phyloP scores from a whole-genome alignment of 2,113 vertebrate genomes.

The Epinephelus moara region DNA sequence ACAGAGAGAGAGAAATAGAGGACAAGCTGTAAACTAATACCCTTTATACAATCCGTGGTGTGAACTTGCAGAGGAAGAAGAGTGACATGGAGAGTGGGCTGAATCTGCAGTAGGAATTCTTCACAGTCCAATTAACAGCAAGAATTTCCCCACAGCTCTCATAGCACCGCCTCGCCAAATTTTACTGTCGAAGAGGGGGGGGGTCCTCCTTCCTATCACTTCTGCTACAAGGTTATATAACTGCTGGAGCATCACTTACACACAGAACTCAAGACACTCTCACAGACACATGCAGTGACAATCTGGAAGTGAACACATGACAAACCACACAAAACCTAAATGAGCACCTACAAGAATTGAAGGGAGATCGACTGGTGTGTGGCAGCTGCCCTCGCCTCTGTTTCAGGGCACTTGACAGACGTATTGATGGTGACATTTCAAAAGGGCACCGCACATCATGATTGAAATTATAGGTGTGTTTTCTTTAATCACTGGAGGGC shows the following conservation, averaged over 20 bases:
- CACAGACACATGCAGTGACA: conserved; percentile 16
- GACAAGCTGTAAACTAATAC: conserved; percentile 19
- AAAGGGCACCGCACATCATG: conserved; percentile 58
- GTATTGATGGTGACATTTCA: conserved; percentile 66
- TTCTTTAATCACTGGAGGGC: conserved; percentile 40
- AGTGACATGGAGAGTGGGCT: conserved; percentile 29
- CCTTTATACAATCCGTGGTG: conserved; percentile 16
- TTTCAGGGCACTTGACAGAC: conserved; percentile 44
- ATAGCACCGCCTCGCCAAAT: conserved; percentile 38
- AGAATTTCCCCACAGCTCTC: conserved; percentile 54
- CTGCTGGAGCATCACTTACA: conserved; percentile 36
- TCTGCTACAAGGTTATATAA: conserved; percentile 63
- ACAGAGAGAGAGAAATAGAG: background rate
- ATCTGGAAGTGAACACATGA: conserved; percentile 2
- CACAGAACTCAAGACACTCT: conserved; percentile 6
- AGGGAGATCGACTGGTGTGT: conserved; percentile 1
- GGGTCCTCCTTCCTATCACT: conserved; percentile 43
- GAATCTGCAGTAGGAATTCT: conserved; percentile 60
- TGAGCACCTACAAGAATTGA: background rate
- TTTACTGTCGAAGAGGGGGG: conserved; percentile 19
- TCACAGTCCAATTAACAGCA: conserved; percentile 73
- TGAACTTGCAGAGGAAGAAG: conserved; percentile 27
- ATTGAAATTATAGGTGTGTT: conserved; percentile 66
- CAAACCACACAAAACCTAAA: conserved; percentile 10
- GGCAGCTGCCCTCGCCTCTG: background rate